Percentiles rank a stretch among this genome's conserved stretches.
phyloP scores from a whole-genome alignment of 2,113 vertebrate genomes.

The Dolichallabes microphthalmus region DNA sequence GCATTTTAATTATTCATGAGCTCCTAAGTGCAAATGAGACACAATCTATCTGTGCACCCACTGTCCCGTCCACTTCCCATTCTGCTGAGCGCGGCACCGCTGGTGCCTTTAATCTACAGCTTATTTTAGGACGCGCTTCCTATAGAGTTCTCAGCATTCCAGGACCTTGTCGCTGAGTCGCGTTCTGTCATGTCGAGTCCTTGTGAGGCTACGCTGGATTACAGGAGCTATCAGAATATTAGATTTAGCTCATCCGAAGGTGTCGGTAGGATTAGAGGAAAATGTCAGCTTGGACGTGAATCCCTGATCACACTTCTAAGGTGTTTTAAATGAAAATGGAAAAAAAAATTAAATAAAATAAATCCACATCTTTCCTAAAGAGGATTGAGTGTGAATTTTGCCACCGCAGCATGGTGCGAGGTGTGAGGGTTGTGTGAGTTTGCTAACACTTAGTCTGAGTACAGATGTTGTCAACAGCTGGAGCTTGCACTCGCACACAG shows the following conservation, averaged over 20 bases:
- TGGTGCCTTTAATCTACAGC: constrained; percentile 44
- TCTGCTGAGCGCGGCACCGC: constrained; percentile 29
- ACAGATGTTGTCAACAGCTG: constrained; percentile 34
- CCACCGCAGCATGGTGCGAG: background rate
- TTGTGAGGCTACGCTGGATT: constrained; percentile 19
- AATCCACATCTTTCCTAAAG: constrained; percentile 12
- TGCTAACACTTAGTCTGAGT: constrained; percentile 38
- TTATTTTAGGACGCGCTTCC: constrained; percentile 39
- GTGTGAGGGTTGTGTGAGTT: constrained; percentile 40
- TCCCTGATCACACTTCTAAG: constrained; percentile 7
- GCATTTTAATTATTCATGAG: constrained; percentile 57
- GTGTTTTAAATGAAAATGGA: background rate
- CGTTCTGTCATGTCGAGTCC: background rate
- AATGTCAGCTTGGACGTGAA: constrained; percentile 14
- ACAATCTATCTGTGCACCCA: constrained; percentile 49
- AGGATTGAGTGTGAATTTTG: constrained; percentile 41
- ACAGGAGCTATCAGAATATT: background rate
- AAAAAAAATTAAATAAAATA: too few species aligned
- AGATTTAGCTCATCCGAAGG: background rate
- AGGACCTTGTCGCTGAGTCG: constrained; percentile 2
- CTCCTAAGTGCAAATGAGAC: constrained; percentile 55
- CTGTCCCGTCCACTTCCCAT: constrained; percentile 50
- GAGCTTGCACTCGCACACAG: constrained; percentile 3
- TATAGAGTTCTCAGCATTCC: constrained; percentile 31
- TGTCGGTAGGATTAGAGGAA: constrained; percentile 25